A percentile compares a stretch with the other conserved stretches of the same genome.
These are phyloP conservation scores for Crotalus helleri DNA, from an alignment of 2,113 vertebrate genomes.

Conservation along the genomic window DNA sequence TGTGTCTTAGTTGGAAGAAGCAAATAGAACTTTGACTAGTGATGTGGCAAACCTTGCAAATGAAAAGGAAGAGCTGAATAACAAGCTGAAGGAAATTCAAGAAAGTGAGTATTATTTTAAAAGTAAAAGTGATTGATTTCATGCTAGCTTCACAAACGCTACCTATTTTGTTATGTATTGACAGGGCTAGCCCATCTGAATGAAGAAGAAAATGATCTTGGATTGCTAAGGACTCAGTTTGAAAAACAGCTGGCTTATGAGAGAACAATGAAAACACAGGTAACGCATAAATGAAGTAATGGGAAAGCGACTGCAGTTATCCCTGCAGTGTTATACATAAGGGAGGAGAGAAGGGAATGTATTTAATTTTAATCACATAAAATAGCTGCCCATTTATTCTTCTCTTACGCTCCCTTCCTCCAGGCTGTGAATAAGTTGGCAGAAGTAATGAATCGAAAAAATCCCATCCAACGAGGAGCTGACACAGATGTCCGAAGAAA, in stretches of 20 bases:
- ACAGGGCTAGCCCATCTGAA: slow-evolving; percentile 82
- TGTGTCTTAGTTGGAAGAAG: slow-evolving; percentile 86
- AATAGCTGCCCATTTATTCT: neutral
- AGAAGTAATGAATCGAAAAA: slow-evolving; percentile 97
- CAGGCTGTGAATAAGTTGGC: slow-evolving; percentile 98
- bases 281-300: slow-evolving; percentile 39
- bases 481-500: slow-evolving; percentile 93
- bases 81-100: slow-evolving; percentile 86
- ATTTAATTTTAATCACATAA: neutral
- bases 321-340: neutral
- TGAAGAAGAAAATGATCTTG: slow-evolving; percentile 83
- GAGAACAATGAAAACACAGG: slow-evolving; percentile 96
- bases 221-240: slow-evolving; percentile 81
- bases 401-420: slow-evolving; percentile 7
- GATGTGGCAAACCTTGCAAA: slow-evolving; percentile 96
- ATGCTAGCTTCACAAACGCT: neutral
- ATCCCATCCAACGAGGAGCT: slow-evolving; percentile 86
- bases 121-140: neutral
- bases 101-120: slow-evolving; percentile 77
- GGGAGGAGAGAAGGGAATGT: neutral
- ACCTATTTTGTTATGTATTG: slow-evolving; percentile 28
- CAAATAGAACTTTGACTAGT: slow-evolving; percentile 91
- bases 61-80: slow-evolving; percentile 97
- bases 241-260: slow-evolving; percentile 94
- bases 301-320: neutral